Conservation (phyloP, 2,888 invertebrate species). For the Drosophila crucigera region DNA sequence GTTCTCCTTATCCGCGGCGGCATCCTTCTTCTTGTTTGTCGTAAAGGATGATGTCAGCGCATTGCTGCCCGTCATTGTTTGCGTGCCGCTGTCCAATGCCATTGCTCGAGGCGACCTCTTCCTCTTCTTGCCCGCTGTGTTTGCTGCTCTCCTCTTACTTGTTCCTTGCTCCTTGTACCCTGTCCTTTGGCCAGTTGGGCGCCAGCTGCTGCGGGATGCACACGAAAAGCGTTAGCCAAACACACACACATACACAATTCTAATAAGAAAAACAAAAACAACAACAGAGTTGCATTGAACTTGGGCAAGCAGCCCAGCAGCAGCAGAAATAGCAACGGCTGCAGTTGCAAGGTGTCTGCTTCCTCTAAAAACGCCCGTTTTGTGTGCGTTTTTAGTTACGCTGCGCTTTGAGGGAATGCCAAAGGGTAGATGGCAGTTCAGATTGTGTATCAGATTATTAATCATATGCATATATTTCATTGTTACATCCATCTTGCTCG, state of each 20-base stretch:
- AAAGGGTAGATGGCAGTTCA: constrained; percentile 27
- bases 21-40: constrained; percentile 84
- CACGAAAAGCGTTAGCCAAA: constrained; percentile 29
- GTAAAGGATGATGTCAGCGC: constrained; percentile 84
- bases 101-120: constrained; percentile 55
- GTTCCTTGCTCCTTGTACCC: constrained; percentile 17
- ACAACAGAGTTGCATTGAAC: constrained; percentile 30
- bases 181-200: constrained; percentile 19
- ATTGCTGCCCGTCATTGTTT: constrained; percentile 82
- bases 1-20: constrained; percentile 82
- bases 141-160: neutral
- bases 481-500: constrained; percentile 40
- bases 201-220: constrained; percentile 46
- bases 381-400: constrained; percentile 36
- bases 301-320: constrained; percentile 18
- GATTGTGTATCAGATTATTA: constrained; percentile 49
- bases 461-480: constrained; percentile 22
- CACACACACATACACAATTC: constrained; percentile 10
- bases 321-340: constrained; percentile 1
- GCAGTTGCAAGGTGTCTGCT: constrained; percentile 46
- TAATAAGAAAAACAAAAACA: constrained; percentile 32
- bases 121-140: constrained; percentile 1
- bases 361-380: constrained; percentile 24
- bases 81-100: constrained; percentile 83
- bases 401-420: constrained; percentile 39